Evolutionary conservation across 2,113 vertebrate species (phyloP), one percentile per base, ranked within the genome.

Genomic region (Dolichallabes microphthalmus): DNA sequence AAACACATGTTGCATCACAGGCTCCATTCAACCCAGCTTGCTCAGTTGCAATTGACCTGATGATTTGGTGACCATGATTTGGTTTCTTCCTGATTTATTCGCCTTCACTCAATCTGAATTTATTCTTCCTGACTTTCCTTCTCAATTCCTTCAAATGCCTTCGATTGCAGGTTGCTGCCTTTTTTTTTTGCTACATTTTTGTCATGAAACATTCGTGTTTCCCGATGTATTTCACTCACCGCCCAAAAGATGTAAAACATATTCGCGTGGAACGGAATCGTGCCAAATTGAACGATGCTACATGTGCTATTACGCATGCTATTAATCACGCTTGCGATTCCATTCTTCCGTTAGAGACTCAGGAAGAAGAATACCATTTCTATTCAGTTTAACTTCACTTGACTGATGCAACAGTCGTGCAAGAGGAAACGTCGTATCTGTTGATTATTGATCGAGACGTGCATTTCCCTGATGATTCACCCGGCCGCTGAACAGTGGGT

Each of bases 361-460:
- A 77, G 74, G n/a, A 55, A 32, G 52, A 30, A 55, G 55, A 77
- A 30, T 3, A 19, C 11, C 11, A 55, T 19, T 30, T 57, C 3
- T 3, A 14, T 30, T 12, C 11, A 1, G 2, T 32, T 32, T 20
- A 32, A 57, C 53, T 77, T 27, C 74, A 10, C 8, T 45, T 45
- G n/a, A 9, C 74, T 77, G 74, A 76, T 53, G 73, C 50, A 77
- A 77, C 52, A 32, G 52, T 77, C 53, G 7, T 17, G 73, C 73
- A 76, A 76, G 73, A 76, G 73, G 50, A 76, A 27, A 17, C 15
- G 52, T 6, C 7, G 4, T 0, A 57, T 32, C 32, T 77, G 15
- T 22, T 22, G 8, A 2, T 77, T 22, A 77, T 57, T 6, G 75
- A 57, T 77, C 1, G 27, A 20, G 75, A 57, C 14, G 9, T 30